Evolutionary conservation across 2,113 vertebrate species (phyloP).

Genomic region (Dasyprocta punctata): DNA sequence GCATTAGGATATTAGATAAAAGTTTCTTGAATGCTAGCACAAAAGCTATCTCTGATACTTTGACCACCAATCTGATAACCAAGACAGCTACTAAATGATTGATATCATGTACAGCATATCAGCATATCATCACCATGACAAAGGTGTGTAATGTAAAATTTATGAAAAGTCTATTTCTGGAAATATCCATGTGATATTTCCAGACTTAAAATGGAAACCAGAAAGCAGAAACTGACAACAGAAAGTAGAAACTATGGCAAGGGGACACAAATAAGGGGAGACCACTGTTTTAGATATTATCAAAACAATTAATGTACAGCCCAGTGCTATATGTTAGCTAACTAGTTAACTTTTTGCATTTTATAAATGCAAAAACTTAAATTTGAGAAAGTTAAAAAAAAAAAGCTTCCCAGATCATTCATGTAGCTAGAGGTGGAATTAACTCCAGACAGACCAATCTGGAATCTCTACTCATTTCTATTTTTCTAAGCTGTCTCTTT

Average conservation of each 20-base stretch:
- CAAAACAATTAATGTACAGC: not conserved
- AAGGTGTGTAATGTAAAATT: not conserved
- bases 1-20: too few species aligned
- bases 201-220: not conserved
- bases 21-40: not conserved
- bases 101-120: not conserved
- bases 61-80: not conserved
- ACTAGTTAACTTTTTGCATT: not conserved
- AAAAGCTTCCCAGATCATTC: not conserved
- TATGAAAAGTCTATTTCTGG: not conserved
- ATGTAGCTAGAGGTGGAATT: not conserved
- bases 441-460: not conserved
- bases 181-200: not conserved
- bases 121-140: not conserved
- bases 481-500: not conserved
- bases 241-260: not conserved
- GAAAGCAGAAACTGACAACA: not conserved
- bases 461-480: not conserved
- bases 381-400: not conserved
- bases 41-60: not conserved
- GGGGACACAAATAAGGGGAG: not conserved
- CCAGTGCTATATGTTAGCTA: not conserved
- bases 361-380: not conserved
- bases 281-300: not conserved
- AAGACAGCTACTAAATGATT: not conserved